Evolutionary conservation across 2,888 invertebrate species (phyloP).

Genomic region (Acanthosepion lycidas): DNA sequence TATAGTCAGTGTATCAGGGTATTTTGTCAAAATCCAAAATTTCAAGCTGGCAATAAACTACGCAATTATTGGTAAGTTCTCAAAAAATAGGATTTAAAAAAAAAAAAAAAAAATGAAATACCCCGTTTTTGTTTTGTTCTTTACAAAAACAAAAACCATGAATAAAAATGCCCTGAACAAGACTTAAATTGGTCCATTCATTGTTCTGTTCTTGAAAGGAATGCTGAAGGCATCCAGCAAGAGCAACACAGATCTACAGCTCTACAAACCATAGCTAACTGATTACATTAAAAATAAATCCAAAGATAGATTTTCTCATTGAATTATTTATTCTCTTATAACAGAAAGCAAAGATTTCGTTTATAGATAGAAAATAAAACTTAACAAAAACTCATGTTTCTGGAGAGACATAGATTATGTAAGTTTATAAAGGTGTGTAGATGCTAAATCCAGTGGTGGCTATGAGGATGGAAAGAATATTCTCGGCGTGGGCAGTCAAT

Average conservation of each 20-base stretch:
- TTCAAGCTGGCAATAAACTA: not conserved
- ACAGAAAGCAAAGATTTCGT: not conserved
- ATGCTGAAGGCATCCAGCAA: not conserved
- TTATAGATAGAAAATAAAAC: not conserved
- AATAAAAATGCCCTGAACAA: not conserved
- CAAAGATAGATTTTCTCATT: not conserved
- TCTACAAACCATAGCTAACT: not conserved
- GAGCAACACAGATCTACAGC: not conserved
- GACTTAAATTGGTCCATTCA: conserved; percentile 33
- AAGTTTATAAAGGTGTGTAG: not conserved
- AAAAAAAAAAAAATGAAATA: not conserved
- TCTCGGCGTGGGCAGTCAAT: not conserved
- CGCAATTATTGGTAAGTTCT: not conserved
- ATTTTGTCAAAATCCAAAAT: not conserved
- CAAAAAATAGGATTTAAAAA: not conserved
- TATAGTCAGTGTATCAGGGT: not conserved
- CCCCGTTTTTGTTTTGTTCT: not conserved
- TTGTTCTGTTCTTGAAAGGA: not conserved
- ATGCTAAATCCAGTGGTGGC: not conserved
- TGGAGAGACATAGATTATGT: not conserved
- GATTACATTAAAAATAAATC: not conserved
- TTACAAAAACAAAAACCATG: too few species aligned
- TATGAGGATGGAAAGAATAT: not conserved
- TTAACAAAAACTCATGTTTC: not conserved
- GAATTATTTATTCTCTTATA: conserved; percentile 8